These are phyloP conservation scores for Ophthalmotilapia sp. DNA, from an alignment of 2,113 vertebrate genomes.

Conservation along the genomic window DNA sequence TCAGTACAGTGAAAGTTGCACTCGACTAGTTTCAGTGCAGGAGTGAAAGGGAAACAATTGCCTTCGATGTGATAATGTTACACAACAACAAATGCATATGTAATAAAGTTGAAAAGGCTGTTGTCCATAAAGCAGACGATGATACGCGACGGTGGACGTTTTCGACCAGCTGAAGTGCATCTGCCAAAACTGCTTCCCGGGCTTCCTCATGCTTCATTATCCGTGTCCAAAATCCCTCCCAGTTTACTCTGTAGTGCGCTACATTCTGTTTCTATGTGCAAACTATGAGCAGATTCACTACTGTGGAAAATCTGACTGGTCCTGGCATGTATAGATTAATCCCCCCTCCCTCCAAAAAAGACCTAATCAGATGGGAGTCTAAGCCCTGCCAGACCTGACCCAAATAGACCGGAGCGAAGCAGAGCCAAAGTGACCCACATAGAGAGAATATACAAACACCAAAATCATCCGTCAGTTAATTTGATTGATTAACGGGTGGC, in stretches of 20 bases:
- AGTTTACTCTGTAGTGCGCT: not conserved
- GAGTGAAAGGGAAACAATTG: not conserved
- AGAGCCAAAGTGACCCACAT: not conserved
- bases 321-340: not conserved
- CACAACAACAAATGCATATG: not conserved
- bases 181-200: not conserved
- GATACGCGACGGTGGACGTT: not conserved
- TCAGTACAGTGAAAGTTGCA: not conserved
- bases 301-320: not conserved
- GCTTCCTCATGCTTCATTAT: not conserved
- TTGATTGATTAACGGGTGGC: not conserved
- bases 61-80: not conserved
- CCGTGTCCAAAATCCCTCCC: not conserved
- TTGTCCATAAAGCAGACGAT: not conserved
- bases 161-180: not conserved
- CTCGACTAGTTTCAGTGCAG: not conserved
- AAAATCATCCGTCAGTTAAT: not conserved
- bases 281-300: not conserved
- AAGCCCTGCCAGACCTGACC: not conserved
- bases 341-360: not conserved
- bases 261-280: not conserved
- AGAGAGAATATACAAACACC: not conserved
- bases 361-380: not conserved
- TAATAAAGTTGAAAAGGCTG: not conserved
- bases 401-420: not conserved